These are phyloP conservation scores for Paedocypris sp. DNA, from an alignment of 2,113 vertebrate genomes.

Conservation along the genomic window DNA sequence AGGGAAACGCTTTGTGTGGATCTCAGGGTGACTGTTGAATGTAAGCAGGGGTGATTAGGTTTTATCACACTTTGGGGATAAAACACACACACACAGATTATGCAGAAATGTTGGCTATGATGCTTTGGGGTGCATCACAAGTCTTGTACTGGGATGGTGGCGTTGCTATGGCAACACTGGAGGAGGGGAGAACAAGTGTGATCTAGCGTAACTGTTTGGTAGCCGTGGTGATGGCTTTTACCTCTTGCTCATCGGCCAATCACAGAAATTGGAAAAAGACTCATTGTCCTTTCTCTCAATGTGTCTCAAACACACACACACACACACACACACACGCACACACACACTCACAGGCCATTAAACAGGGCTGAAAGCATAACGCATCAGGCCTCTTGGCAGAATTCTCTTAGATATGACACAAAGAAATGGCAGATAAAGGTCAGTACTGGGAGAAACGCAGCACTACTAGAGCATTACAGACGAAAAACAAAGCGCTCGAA, in stretches of 20 bases:
- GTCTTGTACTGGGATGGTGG: neutral
- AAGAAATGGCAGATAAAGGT: too few relatives aligned
- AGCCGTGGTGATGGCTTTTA: slow-evolving; percentile 8
- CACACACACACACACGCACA: slow-evolving; percentile 1
- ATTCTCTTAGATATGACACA: neutral
- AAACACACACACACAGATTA: neutral
- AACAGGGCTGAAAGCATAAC: neutral
- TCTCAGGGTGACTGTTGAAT: neutral
- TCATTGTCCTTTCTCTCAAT: neutral
- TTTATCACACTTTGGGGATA: too few relatives aligned
- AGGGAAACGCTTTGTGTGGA: neutral
- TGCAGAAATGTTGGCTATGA: slow-evolving; percentile 1
- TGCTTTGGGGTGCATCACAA: neutral
- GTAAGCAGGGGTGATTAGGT: neutral
- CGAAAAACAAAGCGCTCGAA: neutral
- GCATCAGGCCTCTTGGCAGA: neutral
- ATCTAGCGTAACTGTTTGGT: slow-evolving; percentile 5
- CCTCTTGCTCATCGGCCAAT: slow-evolving; percentile 22
- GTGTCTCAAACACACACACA: neutral
- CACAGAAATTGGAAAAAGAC: neutral
- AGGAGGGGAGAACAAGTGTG: slow-evolving; percentile 7
- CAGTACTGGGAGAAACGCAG: too few relatives aligned
- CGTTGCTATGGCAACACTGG: slow-evolving; percentile 17
- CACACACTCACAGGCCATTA: too few relatives aligned
- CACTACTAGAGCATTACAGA: too few relatives aligned